These are phyloP conservation scores for Elymnias hypermnestra DNA, from an alignment of 1,140 invertebrate genomes.

Conservation along the genomic window DNA sequence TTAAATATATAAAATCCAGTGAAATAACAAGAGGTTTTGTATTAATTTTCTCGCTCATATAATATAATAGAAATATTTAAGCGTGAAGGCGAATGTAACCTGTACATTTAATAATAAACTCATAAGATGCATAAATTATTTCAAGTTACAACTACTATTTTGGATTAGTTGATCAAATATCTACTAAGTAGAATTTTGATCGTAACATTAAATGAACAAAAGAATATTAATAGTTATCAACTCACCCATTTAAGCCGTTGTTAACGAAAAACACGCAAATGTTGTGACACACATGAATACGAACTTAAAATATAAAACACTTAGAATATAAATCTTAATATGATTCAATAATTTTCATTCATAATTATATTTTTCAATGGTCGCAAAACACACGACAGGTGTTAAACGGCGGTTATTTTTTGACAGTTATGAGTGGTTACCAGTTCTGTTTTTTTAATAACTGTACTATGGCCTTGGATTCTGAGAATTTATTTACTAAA, in stretches of 20 bases:
- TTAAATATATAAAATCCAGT: no score
- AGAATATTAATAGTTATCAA: neutral
- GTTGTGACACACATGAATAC: no score
- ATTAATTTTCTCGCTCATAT: no score
- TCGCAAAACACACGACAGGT: conserved; percentile 34
- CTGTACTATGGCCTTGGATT: no score
- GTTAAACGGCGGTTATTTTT: conserved; percentile 36
- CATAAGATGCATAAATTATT: no score
- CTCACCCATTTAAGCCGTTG: conserved; percentile 1
- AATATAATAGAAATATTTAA: no score
- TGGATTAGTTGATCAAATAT: no score
- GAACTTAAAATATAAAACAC: neutral
- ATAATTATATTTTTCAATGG: conserved; percentile 16
- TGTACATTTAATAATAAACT: no score
- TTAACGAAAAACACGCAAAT: neutral
- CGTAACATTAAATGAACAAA: neutral
- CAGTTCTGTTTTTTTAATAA: neutral
- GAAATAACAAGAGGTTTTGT: no score
- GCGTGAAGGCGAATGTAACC: no score
- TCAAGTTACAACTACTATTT: no score
- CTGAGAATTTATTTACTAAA: no score
- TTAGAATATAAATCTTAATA: neutral
- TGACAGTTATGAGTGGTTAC: neutral
- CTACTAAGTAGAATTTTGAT: neutral
- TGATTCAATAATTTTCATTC: conserved; percentile 18